Evolutionary conservation across 2,888 invertebrate genomes (phyloP).

Genomic region (Mellilla xanthometata): DNA sequence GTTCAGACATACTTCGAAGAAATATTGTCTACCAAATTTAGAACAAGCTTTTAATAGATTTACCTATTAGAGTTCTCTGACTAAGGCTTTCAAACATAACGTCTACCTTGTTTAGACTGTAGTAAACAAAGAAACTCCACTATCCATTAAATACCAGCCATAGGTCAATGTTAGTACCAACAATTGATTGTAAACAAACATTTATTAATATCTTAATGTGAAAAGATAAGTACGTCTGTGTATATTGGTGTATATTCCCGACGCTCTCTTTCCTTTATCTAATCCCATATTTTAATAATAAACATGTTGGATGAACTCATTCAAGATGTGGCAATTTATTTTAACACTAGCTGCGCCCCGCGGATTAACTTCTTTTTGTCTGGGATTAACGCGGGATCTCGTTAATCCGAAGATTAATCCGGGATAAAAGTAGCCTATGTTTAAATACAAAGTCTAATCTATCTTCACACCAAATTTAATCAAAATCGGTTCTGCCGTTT

Average conservation of each 20-base stretch:
- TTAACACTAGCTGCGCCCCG: too few species aligned
- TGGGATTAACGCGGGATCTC: too few species aligned
- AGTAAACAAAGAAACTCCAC: background rate
- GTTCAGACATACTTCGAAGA: too few species aligned
- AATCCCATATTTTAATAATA: conserved; percentile 31
- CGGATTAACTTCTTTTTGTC: too few species aligned
- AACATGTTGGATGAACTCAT: conserved; percentile 38
- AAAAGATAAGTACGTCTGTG: conserved; percentile 15
- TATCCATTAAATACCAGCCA: conserved; percentile 1
- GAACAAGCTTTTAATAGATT: too few species aligned
- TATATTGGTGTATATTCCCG: conserved; percentile 18
- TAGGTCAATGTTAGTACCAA: background rate
- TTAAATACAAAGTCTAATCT: too few species aligned
- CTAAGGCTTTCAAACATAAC: background rate
- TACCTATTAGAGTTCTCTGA: too few species aligned
- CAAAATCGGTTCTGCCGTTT: too few species aligned
- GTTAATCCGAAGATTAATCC: too few species aligned
- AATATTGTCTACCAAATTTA: too few species aligned
- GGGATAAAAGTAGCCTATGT: too few species aligned
- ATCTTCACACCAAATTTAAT: too few species aligned
- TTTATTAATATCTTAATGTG: background rate
- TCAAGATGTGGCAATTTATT: conserved; percentile 25
- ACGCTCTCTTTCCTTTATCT: conserved; percentile 37
- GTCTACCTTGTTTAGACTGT: conserved; percentile 5
- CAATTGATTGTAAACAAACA: conserved; percentile 24